These are phyloP conservation scores for Harpalus rufipes DNA, from an alignment of 2,888 invertebrate species.

Conservation along the genomic window DNA sequence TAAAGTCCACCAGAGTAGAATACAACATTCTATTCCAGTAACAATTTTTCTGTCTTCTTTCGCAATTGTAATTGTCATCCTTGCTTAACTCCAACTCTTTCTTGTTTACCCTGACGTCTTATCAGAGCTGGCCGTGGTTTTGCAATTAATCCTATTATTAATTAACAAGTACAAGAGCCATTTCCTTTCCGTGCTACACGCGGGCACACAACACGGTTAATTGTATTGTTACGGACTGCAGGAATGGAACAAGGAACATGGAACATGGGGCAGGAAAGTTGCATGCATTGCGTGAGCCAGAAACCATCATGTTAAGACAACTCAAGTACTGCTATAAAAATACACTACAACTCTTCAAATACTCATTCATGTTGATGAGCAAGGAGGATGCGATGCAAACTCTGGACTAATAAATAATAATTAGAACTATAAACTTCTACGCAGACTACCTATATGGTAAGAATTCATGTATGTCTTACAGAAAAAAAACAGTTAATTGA, in stretches of 20 bases:
- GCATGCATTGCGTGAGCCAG: constrained; percentile 30
- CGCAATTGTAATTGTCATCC: not conserved
- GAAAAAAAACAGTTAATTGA: not conserved
- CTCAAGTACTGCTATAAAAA: constrained; percentile 11
- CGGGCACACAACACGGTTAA: constrained; percentile 27
- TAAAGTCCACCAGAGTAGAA: no score
- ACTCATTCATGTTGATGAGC: constrained; percentile 11
- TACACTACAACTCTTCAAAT: not conserved
- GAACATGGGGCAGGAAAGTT: not conserved
- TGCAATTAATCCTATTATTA: constrained; percentile 56
- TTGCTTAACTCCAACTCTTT: constrained; percentile 14
- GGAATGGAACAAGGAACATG: constrained; percentile 35
- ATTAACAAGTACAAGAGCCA: constrained; percentile 54
- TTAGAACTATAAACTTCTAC: not conserved
- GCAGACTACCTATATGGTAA: not conserved
- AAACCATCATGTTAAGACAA: not conserved
- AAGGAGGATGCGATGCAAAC: not conserved
- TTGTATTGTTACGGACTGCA: constrained; percentile 59
- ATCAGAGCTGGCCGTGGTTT: constrained; percentile 15
- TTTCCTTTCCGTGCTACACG: constrained; percentile 54
- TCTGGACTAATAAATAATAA: constrained; percentile 2
- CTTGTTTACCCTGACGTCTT: constrained; percentile 14
- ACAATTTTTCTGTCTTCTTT: not conserved
- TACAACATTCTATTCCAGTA: no score
- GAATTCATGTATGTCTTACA: not conserved